Evolutionary conservation across 2,113 vertebrate genomes (phyloP), one percentile per base, ranked within the genome.

Genomic region (Balaeniceps rex): DNA sequence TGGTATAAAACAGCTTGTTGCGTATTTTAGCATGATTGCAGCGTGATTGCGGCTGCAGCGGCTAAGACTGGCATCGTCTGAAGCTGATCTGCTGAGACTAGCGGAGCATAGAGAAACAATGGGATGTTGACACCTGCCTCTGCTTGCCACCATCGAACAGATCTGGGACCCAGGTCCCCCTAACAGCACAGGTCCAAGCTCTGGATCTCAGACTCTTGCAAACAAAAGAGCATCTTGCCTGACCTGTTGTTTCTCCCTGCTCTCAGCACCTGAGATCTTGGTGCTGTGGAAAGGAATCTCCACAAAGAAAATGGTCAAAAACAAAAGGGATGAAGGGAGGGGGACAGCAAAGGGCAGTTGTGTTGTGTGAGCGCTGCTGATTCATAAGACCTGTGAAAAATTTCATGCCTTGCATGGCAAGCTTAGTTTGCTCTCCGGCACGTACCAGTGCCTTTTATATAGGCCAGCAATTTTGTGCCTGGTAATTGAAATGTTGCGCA

Each of bases 11-110:
- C 22, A 68, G 17, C 12, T 83, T 4, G 0, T 36, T 26, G 36
- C 21, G 36, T 26, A 14, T 54, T 22, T n/a, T 21, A 14, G 33
- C 0, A 1, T 24, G 22, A 29, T 7, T 42, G 31, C 24, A 42
- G 65, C 3, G 0, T 0, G 7, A 25, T n/a, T 57, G 46, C 4
- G 6, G 22, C 47, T 19, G n/a, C n/a, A 34, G 3, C 2, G 14
- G 23, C 47, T 80, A 57, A 11, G 36, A 49, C 8, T 36, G 36
- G 4, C 36, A 4, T 54, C 17, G 57, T 71, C 49, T 44, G 55
- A 49, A 61, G 18, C 12, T 24, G 24, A 38, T 21, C 44, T 34
- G 54, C 36, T 63, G 66, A 63, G 55, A 33, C 8, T 58, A 18
- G 7, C 47, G 15, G 22, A 57, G 4, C 3, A 1, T 47, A 31